Conservation (phyloP, 2,113 vertebrate genomes). For the Synodontis membranacea region DNA sequence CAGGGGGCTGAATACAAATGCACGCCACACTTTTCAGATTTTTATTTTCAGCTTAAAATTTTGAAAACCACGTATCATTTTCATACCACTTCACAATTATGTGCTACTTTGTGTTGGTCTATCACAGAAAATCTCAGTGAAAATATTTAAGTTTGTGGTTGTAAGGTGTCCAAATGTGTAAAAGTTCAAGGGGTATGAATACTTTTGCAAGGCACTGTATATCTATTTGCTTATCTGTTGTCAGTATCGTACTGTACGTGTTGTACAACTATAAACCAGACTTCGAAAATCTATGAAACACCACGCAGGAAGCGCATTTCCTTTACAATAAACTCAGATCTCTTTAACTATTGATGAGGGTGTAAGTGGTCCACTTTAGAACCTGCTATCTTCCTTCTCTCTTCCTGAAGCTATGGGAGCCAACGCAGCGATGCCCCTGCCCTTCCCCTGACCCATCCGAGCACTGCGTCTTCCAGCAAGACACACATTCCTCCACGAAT, state of each 20-base stretch:
- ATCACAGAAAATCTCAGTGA: too few species aligned
- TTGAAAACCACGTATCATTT: too few species aligned
- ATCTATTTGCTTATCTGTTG: not conserved
- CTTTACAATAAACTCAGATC: slow-evolving; percentile 56
- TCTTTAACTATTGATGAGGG: slow-evolving; percentile 76
- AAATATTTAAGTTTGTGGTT: too few species aligned
- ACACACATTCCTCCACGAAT: not conserved
- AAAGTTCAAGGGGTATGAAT: too few species aligned
- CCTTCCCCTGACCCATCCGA: slow-evolving; percentile 31
- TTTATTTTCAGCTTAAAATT: too few species aligned
- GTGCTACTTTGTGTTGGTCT: too few species aligned
- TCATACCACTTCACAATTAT: too few species aligned
- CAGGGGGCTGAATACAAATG: too few species aligned
- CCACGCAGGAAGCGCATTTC: slow-evolving; percentile 28
- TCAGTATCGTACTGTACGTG: not conserved
- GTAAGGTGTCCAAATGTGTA: too few species aligned
- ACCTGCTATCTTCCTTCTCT: slow-evolving; percentile 45
- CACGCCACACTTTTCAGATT: too few species aligned
- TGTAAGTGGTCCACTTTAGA: slow-evolving; percentile 72
- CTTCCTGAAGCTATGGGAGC: slow-evolving; percentile 52
- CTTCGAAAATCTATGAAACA: not conserved
- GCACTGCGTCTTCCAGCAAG: not conserved
- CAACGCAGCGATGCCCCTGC: slow-evolving; percentile 8
- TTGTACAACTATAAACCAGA: slow-evolving; percentile 3
- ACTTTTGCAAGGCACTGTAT: not conserved